Conservation (phyloP, 2,797 vertebrate genomes). For the Diglossa cyanea region DNA sequence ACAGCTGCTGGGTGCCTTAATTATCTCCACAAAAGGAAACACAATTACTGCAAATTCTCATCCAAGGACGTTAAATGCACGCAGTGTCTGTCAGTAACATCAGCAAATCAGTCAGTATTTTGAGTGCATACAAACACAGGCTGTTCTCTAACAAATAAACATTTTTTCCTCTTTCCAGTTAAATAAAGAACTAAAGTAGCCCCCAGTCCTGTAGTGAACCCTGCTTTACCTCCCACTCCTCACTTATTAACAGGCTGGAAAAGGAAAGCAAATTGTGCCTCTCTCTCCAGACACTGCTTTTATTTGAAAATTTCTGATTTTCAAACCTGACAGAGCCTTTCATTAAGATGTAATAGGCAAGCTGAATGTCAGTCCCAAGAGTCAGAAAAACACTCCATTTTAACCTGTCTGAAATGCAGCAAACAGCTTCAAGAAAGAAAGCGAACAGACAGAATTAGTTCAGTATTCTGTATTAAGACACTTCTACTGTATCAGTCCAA, state of each 20-base stretch:
- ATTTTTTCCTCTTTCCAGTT: not conserved
- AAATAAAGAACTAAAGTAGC: not conserved
- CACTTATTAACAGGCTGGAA: not conserved
- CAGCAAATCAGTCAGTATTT: not conserved
- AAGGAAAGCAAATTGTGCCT: not conserved
- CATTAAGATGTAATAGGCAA: conserved; percentile 49
- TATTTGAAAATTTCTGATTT: conserved; percentile 35
- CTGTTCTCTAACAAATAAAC: not conserved
- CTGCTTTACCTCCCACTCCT: not conserved
- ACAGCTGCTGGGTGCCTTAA: conserved; percentile 10
- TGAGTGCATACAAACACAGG: not conserved
- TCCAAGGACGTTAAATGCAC: not conserved
- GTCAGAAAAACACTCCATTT: conserved; percentile 16
- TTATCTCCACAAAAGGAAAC: conserved; percentile 16
- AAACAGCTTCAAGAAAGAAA: conserved; percentile 31
- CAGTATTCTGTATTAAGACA: not conserved
- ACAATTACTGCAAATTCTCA: conserved; percentile 5
- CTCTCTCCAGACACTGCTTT: conserved; percentile 29
- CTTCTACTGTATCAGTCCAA: accelerated
- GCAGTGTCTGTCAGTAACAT: not conserved
- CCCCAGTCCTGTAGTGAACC: not conserved
- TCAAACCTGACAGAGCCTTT: conserved; percentile 47
- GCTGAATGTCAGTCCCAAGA: conserved; percentile 41
- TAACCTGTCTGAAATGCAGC: conserved; percentile 50
- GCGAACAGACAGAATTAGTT: not conserved